Conservation (phyloP, 2,888 invertebrate species). For the Drosophila nigricruria region DNA sequence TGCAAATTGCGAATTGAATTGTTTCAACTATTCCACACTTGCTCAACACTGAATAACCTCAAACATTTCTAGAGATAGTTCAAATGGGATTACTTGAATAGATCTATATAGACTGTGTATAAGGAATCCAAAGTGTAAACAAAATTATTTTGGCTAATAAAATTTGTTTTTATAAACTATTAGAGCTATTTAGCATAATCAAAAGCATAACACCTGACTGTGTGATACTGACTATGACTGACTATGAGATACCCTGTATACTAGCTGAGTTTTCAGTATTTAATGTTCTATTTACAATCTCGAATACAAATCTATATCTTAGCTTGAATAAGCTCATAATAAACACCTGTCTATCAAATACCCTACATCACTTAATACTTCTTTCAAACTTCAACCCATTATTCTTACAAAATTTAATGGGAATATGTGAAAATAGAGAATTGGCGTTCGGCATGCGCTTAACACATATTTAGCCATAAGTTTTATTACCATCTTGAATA, state of each 20-base stretch:
- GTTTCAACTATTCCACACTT: slow-evolving; percentile 63
- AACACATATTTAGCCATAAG: slow-evolving; percentile 75
- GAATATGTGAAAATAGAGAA: not conserved
- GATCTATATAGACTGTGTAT: not conserved
- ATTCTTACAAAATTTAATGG: not conserved
- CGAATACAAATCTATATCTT: not conserved
- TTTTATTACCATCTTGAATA: slow-evolving; percentile 45
- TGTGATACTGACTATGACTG: not conserved
- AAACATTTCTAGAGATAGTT: slow-evolving; percentile 2
- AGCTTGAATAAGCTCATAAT: not conserved
- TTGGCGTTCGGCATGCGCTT: slow-evolving; percentile 59
- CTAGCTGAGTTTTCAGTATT: not conserved
- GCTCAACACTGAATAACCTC: slow-evolving; percentile 47
- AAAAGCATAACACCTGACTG: not conserved
- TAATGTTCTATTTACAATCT: not conserved
- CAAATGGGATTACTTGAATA: not conserved
- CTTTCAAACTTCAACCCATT: not conserved
- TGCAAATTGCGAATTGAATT: slow-evolving; percentile 83
- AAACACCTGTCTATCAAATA: not conserved
- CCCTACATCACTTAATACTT: not conserved
- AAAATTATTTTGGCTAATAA: not conserved
- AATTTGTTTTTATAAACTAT: not conserved
- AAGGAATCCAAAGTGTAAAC: not conserved
- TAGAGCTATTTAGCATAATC: not conserved
- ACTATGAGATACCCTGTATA: not conserved